Evolutionary conservation across 1,140 invertebrate genomes (phyloP), one percentile per base, ranked within the genome.

Genomic region (Calephelis nemesis): DNA sequence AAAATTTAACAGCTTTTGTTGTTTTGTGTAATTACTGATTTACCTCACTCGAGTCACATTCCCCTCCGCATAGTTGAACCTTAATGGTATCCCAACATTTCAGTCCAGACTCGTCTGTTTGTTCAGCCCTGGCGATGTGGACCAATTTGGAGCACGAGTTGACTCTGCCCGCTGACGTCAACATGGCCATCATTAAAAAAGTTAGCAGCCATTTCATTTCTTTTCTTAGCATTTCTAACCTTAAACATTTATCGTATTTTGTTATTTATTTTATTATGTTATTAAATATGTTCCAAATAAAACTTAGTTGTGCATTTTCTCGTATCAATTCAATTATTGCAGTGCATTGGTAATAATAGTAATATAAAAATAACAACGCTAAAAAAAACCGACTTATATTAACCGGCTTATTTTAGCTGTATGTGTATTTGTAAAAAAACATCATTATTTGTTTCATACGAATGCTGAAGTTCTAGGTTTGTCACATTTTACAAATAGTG

Each of bases 41-140:
- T 76, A 81, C 82, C 70, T 84, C 82, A 62, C 80, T 84, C 45
- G 82, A 82, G 63, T 84, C 77, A 64, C 82, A 84, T 63, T 77
- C 65, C 1, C 82, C 82, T 4, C 82, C 78, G 63, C 82, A 84
- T 19, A 74, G 68, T 0, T 77, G 74, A 13, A 84, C 76, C 62
- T 81, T 81, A 10, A 84, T 74, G n/a, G 52, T 72, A 54, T 84
- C 82, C 78, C 78, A 82, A 50, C 82, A 84, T 62, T 74, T 73
- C 1, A 69, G 72, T 1, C 82, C 82, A 5, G 70, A 68, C 7
- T 68, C 70, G 49, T 84, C 82, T 0, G 58, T 67, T 45, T 82
- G 80, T 39, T 84, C 78, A 1, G 82, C 82, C 8, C 70, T 74
- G 0, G 78, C 79, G 7, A 77, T 15, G 60, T 79, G 73, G 10